These are phyloP conservation scores for Gymnothorax reevesii DNA, from an alignment of 2,797 vertebrate species.

Conservation along the genomic window DNA sequence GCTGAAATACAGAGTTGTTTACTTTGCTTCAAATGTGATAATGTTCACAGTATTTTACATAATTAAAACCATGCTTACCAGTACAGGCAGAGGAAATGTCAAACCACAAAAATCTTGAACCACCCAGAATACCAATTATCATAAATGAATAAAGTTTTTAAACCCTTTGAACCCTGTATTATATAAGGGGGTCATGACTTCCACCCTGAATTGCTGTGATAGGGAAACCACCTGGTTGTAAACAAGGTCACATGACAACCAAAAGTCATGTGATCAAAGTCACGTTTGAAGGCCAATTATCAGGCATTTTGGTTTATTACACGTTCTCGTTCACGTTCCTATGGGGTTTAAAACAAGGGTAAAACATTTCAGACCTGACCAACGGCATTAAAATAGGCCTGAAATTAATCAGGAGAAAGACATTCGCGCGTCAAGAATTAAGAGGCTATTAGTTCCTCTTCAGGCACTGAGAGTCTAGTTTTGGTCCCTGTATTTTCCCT, in stretches of 20 bases:
- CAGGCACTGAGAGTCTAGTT: background rate
- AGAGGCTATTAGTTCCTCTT: background rate
- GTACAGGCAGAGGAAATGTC: background rate
- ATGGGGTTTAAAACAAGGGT: no score
- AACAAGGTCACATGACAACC: no score
- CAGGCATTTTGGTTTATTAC: no score
- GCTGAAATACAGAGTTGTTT: background rate
- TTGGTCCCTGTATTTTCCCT: background rate
- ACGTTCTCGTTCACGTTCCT: no score
- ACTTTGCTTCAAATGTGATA: background rate
- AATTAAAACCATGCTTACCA: background rate
- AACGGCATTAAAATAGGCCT: background rate
- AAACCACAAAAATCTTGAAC: background rate
- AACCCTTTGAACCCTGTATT: no score
- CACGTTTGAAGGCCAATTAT: no score
- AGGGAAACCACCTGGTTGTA: no score
- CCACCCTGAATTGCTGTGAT: no score
- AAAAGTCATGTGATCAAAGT: no score
- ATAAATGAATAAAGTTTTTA: background rate
- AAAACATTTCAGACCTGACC: background rate
- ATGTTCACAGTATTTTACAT: background rate
- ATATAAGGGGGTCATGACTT: no score
- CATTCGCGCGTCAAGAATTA: background rate
- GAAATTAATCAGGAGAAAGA: background rate
- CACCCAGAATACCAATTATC: background rate